These are phyloP conservation scores for Actinernus sp. DNA, from an alignment of 92 coral and sea anemone species.

Conservation along the genomic window DNA sequence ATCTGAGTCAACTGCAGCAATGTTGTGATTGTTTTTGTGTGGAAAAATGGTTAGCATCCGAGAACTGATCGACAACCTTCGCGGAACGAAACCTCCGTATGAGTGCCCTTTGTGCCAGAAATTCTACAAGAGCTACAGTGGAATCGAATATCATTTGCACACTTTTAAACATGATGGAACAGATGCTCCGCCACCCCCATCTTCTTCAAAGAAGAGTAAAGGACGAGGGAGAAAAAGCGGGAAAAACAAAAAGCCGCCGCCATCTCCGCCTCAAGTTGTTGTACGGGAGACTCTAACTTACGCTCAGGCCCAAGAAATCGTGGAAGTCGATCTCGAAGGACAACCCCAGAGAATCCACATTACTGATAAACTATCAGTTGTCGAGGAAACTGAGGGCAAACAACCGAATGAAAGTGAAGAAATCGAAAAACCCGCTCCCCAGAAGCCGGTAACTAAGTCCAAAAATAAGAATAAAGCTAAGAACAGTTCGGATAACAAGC, in stretches of 20 bases:
- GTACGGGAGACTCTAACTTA: slow-evolving; percentile 98
- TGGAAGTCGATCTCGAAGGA: slow-evolving; percentile 97
- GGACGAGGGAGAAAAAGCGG: slow-evolving; percentile 90
- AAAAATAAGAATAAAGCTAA: slow-evolving; percentile 84
- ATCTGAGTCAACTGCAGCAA: slow-evolving; percentile 21
- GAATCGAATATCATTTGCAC: slow-evolving; percentile 99
- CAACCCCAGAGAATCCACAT: slow-evolving; percentile 90
- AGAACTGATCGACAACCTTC: slow-evolving; percentile 93
- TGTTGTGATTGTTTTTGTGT: slow-evolving; percentile 57
- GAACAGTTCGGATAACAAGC: slow-evolving; percentile 49
- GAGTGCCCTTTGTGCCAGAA: slow-evolving; percentile 99
- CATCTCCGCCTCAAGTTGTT: slow-evolving; percentile 91
- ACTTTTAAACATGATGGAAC: slow-evolving; percentile 96
- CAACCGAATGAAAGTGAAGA: slow-evolving; percentile 67
- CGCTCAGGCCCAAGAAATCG: slow-evolving; percentile 99
- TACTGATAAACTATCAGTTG: slow-evolving; percentile 75
- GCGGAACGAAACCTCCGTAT: slow-evolving; percentile 97
- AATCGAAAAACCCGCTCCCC: slow-evolving; percentile 61
- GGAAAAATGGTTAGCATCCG: slow-evolving; percentile 90
- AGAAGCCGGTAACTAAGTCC: slow-evolving; percentile 80
- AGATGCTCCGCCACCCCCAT: slow-evolving; percentile 75
- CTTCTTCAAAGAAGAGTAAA: slow-evolving; percentile 85
- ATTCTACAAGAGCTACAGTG: slow-evolving; percentile 99
- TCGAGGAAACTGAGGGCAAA: slow-evolving; percentile 70
- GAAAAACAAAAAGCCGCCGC: slow-evolving; percentile 94